Conservation (phyloP, 1,140 invertebrate species). For the Scaptomyza graminum region DNA sequence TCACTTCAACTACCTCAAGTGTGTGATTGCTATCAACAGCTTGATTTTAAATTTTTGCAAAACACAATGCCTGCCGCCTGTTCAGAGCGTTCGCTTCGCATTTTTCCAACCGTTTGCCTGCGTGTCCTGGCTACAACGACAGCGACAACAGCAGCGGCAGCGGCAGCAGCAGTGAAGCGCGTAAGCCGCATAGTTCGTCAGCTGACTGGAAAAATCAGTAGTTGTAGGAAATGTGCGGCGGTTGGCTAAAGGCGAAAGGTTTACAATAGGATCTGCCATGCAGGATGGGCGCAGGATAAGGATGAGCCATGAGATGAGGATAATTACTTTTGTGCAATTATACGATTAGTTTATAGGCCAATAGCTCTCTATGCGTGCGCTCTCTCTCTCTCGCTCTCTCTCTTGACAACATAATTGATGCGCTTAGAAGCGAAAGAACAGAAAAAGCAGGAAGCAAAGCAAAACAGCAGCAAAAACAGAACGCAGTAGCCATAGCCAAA, state of each 20-base stretch:
- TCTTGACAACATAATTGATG: slow-evolving; percentile 59
- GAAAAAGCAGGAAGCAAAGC: neutral
- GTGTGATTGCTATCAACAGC: slow-evolving; percentile 81
- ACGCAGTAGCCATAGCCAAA: neutral
- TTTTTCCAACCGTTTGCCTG: slow-evolving; percentile 52
- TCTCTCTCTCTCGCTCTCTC: no score
- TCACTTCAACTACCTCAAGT: slow-evolving; percentile 62
- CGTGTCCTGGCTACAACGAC: slow-evolving; percentile 49
- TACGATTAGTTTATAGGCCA: slow-evolving; percentile 82
- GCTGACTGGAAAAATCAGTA: slow-evolving; percentile 74
- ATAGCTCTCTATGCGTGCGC: slow-evolving; percentile 59
- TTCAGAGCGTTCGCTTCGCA: slow-evolving; percentile 43
- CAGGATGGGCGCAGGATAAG: slow-evolving; percentile 23
- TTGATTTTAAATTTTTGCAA: slow-evolving; percentile 75
- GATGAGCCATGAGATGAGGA: slow-evolving; percentile 40
- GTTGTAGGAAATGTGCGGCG: slow-evolving; percentile 32
- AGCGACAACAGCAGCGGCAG: neutral
- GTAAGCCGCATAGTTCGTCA: slow-evolving; percentile 78
- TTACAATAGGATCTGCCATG: slow-evolving; percentile 20
- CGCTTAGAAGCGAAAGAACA: slow-evolving; percentile 21
- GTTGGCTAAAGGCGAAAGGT: slow-evolving; percentile 28
- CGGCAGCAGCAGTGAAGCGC: slow-evolving; percentile 54
- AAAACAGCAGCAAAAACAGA: neutral
- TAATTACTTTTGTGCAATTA: slow-evolving; percentile 81
- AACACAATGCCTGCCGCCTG: slow-evolving; percentile 42